phyloP scores from a whole-genome alignment of 2,888 invertebrate genomes.

The Helicoverpa assulta region DNA sequence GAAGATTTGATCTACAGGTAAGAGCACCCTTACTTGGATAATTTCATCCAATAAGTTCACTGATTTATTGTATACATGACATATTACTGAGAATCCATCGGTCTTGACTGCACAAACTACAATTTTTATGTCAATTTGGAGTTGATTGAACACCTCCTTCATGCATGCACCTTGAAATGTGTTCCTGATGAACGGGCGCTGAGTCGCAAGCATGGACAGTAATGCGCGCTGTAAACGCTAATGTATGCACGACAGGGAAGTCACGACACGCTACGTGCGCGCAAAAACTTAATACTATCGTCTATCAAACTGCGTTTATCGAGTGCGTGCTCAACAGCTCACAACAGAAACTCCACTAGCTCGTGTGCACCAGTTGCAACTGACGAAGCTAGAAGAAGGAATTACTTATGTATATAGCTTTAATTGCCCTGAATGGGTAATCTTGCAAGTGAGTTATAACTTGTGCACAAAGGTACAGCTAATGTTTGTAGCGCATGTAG shows the following conservation, averaged over 20 bases:
- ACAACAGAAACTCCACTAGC: not conserved
- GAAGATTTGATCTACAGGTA: conserved; percentile 52
- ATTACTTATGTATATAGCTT: too few species aligned
- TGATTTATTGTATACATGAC: too few species aligned
- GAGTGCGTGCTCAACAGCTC: not conserved
- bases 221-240: conserved; percentile 52
- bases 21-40: not conserved
- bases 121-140: too few species aligned
- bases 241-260: conserved; percentile 65
- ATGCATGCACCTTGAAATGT: conserved; percentile 11
- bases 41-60: not conserved
- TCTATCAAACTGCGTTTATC: conserved; percentile 22
- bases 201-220: conserved; percentile 27
- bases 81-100: too few species aligned
- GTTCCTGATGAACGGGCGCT: conserved; percentile 27
- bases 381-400: too few species aligned
- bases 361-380: not conserved
- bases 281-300: conserved; percentile 45
- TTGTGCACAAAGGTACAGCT: not conserved
- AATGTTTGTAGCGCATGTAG: not conserved
- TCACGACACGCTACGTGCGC: conserved; percentile 60
- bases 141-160: not conserved
- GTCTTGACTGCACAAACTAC: too few species aligned
- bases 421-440: not conserved
- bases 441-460: not conserved